Percentiles rank a stretch among this genome's conserved stretches.
Evolutionary conservation across 2,113 vertebrate genomes (phyloP).

Genomic region (Perca schrenkii): DNA sequence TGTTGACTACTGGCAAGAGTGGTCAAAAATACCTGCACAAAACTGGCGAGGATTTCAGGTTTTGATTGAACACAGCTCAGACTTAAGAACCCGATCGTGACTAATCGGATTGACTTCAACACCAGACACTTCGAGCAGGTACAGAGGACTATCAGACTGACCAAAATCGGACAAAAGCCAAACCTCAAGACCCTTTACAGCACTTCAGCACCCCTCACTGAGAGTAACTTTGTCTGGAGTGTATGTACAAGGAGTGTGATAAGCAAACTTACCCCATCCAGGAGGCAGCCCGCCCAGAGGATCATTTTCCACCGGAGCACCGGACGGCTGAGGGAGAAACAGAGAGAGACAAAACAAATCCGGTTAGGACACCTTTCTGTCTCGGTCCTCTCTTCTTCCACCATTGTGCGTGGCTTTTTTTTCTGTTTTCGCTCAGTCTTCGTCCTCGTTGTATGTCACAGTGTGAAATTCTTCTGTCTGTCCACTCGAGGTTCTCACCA

Average conservation of each 20-base stretch:
- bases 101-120: neutral
- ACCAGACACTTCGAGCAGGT: neutral
- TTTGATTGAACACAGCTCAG: neutral
- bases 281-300: conserved; percentile 93
- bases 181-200: neutral
- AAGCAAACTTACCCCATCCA: conserved; percentile 95
- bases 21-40: neutral
- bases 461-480: neutral
- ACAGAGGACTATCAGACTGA: neutral
- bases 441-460: neutral
- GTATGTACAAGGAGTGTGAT: neutral
- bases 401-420: neutral
- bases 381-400: neutral
- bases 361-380: conserved; percentile 66
- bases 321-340: conserved; percentile 88
- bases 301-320: conserved; percentile 91
- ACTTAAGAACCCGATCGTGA: neutral
- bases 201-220: neutral
- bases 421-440: neutral
- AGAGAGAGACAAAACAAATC: conserved; percentile 79
- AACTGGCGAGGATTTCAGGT: neutral
- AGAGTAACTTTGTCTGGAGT: neutral
- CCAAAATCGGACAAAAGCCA: neutral
- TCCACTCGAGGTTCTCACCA: neutral
- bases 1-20: neutral